A percentile compares a stretch with the other conserved stretches of the same genome.
Conservation (phyloP, 2,113 vertebrate species). For the Telmatochromis sp. region DNA sequence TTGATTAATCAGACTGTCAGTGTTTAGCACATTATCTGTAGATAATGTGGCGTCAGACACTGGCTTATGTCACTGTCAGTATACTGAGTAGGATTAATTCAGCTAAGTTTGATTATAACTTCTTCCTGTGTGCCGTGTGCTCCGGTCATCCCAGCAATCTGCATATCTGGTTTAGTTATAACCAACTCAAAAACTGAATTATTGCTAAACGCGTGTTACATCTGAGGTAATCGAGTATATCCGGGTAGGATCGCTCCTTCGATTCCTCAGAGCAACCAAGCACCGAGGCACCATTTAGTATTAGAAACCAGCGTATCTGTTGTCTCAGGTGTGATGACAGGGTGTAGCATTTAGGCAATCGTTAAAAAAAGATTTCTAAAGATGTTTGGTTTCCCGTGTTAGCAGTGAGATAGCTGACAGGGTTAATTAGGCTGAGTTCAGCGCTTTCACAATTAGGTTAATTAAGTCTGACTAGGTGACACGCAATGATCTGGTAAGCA, state of each 20-base stretch:
- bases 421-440: not conserved
- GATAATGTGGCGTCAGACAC: not conserved
- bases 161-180: not conserved
- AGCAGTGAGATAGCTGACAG: not conserved
- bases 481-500: not conserved
- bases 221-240: not conserved
- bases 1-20: not conserved
- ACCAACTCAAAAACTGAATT: not conserved
- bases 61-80: not conserved
- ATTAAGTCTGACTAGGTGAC: not conserved
- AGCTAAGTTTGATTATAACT: not conserved
- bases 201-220: rapidly evolving
- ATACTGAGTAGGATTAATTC: not conserved
- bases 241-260: not conserved
- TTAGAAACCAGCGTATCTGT: rapidly evolving
- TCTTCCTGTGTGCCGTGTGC: not conserved
- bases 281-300: not conserved
- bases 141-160: not conserved
- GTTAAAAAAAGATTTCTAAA: not conserved
- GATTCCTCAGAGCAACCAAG: rapidly evolving
- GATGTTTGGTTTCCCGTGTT: not conserved
- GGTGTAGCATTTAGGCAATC: not conserved
- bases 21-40: not conserved
- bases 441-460: not conserved
- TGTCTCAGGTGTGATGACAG: not conserved